These are phyloP conservation scores for Euzophera pinguis DNA, from an alignment of 2,888 invertebrate species.

Conservation along the genomic window DNA sequence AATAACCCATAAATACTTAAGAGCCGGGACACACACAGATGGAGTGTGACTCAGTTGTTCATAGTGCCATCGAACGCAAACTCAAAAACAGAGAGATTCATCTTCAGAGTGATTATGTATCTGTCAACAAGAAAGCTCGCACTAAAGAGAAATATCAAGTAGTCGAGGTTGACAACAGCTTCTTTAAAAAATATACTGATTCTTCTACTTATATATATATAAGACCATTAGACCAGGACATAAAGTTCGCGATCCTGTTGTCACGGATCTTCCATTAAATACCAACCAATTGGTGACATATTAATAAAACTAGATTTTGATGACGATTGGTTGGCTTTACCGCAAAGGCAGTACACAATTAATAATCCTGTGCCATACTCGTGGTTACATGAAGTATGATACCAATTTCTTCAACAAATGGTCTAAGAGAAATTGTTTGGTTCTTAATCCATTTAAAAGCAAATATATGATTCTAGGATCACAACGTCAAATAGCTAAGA, in stretches of 20 bases:
- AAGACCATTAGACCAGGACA: background rate
- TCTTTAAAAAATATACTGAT: background rate
- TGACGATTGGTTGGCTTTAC: too few relatives aligned
- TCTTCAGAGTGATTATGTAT: background rate
- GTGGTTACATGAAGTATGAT: background rate
- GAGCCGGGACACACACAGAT: background rate
- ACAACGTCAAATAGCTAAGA: too few relatives aligned
- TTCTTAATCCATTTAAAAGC: too few relatives aligned
- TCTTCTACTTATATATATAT: background rate
- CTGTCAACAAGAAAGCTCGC: background rate
- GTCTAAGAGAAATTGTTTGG: too few relatives aligned
- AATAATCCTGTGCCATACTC: background rate
- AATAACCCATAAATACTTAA: background rate
- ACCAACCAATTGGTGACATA: background rate
- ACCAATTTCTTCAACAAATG: background rate
- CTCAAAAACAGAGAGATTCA: background rate
- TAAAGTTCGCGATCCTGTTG: background rate
- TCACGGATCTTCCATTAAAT: background rate
- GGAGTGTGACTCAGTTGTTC: background rate
- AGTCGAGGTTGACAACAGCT: background rate
- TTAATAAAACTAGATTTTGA: background rate
- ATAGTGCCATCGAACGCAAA: background rate
- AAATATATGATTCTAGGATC: too few relatives aligned
- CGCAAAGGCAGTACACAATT: background rate
- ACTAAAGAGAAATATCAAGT: background rate